Evolutionary conservation across 2,797 vertebrate species (phyloP).

Genomic region (Esox lucius): DNA sequence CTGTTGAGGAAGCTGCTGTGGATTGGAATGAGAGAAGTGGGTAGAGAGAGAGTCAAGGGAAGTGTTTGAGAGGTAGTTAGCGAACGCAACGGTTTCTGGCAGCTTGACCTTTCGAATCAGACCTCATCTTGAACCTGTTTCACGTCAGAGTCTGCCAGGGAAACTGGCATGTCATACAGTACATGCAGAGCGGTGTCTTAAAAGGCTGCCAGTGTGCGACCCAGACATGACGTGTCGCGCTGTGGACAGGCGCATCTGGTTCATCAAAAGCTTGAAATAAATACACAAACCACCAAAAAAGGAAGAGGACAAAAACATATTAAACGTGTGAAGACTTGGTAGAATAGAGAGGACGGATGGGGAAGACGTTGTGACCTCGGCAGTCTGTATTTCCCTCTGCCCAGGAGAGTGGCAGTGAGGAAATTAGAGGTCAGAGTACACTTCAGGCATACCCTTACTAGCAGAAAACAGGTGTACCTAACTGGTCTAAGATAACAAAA

Average conservation of each 20-base stretch:
- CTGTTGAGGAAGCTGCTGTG: constrained; percentile 4
- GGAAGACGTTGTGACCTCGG: neutral
- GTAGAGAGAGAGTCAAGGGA: neutral
- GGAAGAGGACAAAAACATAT: constrained; percentile 13
- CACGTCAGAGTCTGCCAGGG: constrained; percentile 43
- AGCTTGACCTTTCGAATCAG: constrained; percentile 58
- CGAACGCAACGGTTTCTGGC: constrained; percentile 47
- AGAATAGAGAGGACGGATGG: constrained; percentile 4
- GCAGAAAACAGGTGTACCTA: constrained; percentile 17
- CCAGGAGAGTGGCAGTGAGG: neutral
- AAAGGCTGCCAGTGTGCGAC: constrained; percentile 49
- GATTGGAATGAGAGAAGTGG: constrained; percentile 7
- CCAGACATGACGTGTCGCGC: constrained; percentile 53
- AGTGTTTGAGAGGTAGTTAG: constrained; percentile 45
- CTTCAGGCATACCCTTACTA: neutral
- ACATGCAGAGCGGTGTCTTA: constrained; percentile 55
- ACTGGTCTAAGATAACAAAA: neutral
- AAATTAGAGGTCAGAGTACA: constrained; percentile 4
- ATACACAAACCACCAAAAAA: constrained; percentile 53
- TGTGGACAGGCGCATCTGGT: constrained; percentile 57
- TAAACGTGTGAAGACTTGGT: neutral
- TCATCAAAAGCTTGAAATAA: constrained; percentile 21
- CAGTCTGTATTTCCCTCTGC: neutral
- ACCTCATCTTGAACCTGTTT: constrained; percentile 42
- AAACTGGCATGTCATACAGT: constrained; percentile 24